These are phyloP conservation scores for Okamejei kenojei DNA, from an alignment of 2,797 vertebrate genomes.

Conservation along the genomic window DNA sequence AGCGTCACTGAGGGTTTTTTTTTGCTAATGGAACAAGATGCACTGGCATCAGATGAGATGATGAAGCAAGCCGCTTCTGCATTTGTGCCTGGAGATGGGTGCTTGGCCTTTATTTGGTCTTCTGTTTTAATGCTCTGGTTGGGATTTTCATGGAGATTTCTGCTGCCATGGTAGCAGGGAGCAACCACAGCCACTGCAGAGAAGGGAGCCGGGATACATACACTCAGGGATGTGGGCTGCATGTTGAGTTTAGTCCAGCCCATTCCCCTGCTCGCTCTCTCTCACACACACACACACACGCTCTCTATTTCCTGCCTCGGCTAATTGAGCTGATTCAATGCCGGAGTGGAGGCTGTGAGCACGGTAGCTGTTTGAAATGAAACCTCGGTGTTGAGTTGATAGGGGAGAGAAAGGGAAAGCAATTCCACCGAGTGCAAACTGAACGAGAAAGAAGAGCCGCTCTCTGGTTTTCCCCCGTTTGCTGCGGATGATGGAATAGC, in stretches of 20 bases:
- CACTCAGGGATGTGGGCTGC: slow-evolving; percentile 55
- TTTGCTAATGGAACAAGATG: neutral
- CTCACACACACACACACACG: neutral
- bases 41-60: neutral
- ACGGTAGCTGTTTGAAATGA: neutral
- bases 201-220: slow-evolving; percentile 66
- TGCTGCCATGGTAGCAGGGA: slow-evolving; percentile 66
- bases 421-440: neutral
- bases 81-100: neutral
- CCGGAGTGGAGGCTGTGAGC: neutral
- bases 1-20: neutral
- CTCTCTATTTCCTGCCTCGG: slow-evolving; percentile 9
- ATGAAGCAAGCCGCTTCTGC: neutral
- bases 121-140: neutral
- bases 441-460: slow-evolving; percentile 56
- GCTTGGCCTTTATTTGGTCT: neutral
- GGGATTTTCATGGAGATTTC: slow-evolving; percentile 40
- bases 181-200: slow-evolving; percentile 50
- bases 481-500: slow-evolving; percentile 41
- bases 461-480: slow-evolving; percentile 41
- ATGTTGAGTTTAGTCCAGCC: slow-evolving; percentile 49
- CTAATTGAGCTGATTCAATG: slow-evolving; percentile 16
- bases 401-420: neutral
- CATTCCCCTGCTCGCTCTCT: neutral
- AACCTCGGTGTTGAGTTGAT: neutral